Conservation (phyloP, 92 coral and sea anemone genomes). For the Isaurus tuberculatus region DNA sequence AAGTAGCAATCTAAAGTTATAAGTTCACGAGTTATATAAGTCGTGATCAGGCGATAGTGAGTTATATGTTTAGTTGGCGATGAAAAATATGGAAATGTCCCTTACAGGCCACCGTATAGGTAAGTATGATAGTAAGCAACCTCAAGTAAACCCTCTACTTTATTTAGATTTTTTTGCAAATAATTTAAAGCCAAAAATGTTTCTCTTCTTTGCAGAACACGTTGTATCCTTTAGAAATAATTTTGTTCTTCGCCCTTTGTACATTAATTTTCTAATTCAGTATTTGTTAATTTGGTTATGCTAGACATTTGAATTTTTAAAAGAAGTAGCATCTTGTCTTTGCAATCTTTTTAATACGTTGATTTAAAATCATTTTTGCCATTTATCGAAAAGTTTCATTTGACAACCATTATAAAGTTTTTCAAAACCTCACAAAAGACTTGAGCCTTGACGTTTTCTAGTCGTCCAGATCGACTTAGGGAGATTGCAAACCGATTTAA, state of each 20-base stretch:
- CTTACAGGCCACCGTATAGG: too few relatives aligned
- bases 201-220: conserved; percentile 78
- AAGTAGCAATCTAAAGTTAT: too few relatives aligned
- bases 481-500: conserved; percentile 97
- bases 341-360: too few relatives aligned
- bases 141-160: not conserved
- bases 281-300: too few relatives aligned
- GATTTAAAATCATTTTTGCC: not conserved
- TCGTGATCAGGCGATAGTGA: too few relatives aligned
- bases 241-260: not conserved
- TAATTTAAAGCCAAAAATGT: not conserved
- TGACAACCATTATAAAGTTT: not conserved
- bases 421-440: not conserved
- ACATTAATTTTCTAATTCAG: too few relatives aligned
- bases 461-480: conserved; percentile 98
- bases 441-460: conserved; percentile 40
- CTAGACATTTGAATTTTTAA: not conserved
- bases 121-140: too few relatives aligned
- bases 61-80: too few relatives aligned
- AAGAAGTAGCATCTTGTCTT: not conserved
- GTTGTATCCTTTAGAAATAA: conserved; percentile 88
- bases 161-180: too few relatives aligned
- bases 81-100: too few relatives aligned
- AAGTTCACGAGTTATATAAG: too few relatives aligned
- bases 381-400: too few relatives aligned